A percentile compares a stretch with the other conserved stretches of the same genome.
Conservation (phyloP, 2,888 invertebrate species). For the Crematogaster levior region DNA sequence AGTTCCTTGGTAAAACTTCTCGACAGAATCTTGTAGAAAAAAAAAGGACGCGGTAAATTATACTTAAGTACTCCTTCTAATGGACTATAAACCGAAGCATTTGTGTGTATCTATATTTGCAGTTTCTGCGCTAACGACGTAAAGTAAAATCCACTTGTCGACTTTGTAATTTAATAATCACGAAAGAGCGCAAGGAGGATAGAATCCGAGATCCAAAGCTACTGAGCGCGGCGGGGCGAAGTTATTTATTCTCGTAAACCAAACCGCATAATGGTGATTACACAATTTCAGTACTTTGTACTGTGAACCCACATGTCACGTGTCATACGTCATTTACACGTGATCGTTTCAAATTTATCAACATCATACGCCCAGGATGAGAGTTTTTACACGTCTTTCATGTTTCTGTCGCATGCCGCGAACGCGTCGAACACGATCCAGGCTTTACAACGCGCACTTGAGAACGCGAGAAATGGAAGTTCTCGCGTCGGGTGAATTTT, state of each 20-base stretch:
- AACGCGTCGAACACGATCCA: neutral
- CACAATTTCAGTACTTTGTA: neutral
- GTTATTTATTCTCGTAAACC: conserved; percentile 31
- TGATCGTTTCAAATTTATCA: neutral
- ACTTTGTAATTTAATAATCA: conserved; percentile 54
- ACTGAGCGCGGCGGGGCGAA: conserved; percentile 13
- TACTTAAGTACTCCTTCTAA: conserved; percentile 53
- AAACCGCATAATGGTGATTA: conserved; percentile 6
- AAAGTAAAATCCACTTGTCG: conserved; percentile 55
- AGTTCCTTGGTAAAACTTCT: conserved; percentile 55
- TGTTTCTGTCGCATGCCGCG: neutral
- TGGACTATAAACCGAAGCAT: conserved; percentile 47
- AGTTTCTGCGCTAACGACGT: conserved; percentile 43
- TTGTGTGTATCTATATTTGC: conserved; percentile 44
- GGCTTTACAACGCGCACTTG: neutral
- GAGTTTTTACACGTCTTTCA: neutral
- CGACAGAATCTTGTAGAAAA: conserved; percentile 50
- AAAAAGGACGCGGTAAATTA: conserved; percentile 48
- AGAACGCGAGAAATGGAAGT: conserved; percentile 9
- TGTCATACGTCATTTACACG: neutral
- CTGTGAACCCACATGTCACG: neutral
- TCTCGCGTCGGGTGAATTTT: conserved; percentile 40
- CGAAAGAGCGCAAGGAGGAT: conserved; percentile 40
- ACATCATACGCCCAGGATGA: neutral
- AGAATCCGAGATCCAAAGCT: conserved; percentile 31